Evolutionary conservation across 2,888 invertebrate species (phyloP).

Genomic region (Spilarctia lutea): DNA sequence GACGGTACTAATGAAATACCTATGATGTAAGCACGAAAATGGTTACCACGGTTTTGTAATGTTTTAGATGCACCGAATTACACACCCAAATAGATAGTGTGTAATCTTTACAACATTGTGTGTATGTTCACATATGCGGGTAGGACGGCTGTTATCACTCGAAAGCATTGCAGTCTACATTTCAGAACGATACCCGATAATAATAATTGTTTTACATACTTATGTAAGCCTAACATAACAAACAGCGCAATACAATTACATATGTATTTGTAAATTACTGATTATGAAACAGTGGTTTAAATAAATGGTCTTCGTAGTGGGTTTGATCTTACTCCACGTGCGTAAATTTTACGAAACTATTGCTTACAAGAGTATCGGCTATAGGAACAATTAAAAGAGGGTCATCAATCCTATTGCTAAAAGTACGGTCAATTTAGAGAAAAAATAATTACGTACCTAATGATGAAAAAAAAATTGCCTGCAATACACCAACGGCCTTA

Average conservation of each 20-base stretch:
- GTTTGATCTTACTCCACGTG: neutral
- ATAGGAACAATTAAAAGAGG: no score
- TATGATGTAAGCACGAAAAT: conserved; percentile 6
- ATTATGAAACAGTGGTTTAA: neutral
- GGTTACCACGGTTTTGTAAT: conserved; percentile 26
- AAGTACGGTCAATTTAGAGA: neutral
- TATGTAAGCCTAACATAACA: conserved; percentile 59
- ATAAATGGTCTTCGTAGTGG: neutral
- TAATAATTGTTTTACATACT: conserved; percentile 67
- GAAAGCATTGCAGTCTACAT: conserved; percentile 59
- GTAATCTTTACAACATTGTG: conserved; percentile 47
- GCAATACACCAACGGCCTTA: no score
- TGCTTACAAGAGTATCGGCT: neutral
- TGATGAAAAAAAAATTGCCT: no score
- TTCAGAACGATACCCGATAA: conserved; percentile 66
- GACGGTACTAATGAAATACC: neutral
- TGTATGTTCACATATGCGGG: conserved; percentile 60
- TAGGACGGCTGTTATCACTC: conserved; percentile 59
- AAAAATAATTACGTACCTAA: neutral
- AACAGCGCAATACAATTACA: conserved; percentile 44
- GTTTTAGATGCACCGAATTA: conserved; percentile 38
- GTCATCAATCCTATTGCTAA: neutral
- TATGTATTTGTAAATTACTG: conserved; percentile 33
- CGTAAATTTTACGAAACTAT: neutral
- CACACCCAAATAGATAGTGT: conserved; percentile 36